These are phyloP conservation scores for Bruchidius siliquastri DNA, from an alignment of 2,888 invertebrate species.

Conservation along the genomic window DNA sequence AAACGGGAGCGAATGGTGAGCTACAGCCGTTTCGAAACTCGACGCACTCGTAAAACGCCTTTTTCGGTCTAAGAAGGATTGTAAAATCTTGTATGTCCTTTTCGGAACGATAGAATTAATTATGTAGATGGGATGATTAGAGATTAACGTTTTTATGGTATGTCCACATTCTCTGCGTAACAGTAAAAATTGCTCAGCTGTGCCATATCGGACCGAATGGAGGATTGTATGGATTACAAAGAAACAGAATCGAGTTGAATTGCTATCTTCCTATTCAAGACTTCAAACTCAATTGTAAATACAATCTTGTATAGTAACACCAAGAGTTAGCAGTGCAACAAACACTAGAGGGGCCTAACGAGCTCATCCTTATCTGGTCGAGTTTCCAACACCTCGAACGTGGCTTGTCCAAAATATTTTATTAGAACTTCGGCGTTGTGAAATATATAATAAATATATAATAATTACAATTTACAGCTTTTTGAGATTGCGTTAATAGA, in stretches of 20 bases:
- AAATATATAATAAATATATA: too few species aligned
- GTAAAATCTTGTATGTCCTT: neutral
- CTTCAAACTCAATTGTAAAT: neutral
- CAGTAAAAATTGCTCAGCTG: neutral
- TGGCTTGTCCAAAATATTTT: too few species aligned
- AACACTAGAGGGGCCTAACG: too few species aligned
- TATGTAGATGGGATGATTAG: neutral
- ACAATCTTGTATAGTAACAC: neutral
- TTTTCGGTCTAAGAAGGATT: neutral
- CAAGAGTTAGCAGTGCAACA: too few species aligned
- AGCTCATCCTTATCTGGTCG: too few species aligned
- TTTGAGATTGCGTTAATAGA: too few species aligned
- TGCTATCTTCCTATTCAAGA: neutral
- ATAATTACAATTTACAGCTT: too few species aligned
- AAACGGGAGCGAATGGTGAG: neutral
- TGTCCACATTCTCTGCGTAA: neutral
- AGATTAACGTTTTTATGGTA: neutral
- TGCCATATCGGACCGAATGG: neutral
- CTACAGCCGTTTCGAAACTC: neutral
- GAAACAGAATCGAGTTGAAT: neutral
- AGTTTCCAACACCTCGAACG: too few species aligned
- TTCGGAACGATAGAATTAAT: neutral
- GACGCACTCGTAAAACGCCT: neutral
- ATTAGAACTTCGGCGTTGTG: too few species aligned
- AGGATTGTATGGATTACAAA: neutral